phyloP scores from a whole-genome alignment of 2,888 invertebrate genomes.

The Dromius quadrimaculatus region DNA sequence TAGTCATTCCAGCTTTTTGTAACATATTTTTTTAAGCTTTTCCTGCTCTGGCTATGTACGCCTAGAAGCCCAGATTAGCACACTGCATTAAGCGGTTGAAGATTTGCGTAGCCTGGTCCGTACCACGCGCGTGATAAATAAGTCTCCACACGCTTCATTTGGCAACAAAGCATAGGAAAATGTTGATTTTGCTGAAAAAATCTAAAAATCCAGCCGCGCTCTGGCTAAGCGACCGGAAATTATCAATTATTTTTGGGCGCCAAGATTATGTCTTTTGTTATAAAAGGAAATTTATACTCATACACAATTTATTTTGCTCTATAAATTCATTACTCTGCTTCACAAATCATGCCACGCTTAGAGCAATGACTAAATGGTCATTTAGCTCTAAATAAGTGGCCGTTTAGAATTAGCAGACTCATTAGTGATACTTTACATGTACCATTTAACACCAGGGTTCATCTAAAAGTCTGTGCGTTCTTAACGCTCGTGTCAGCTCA shows the following conservation, averaged over 20 bases:
- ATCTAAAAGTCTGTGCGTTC: too few species aligned
- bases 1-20: not conserved
- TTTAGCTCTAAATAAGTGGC: conserved; percentile 26
- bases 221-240: conserved; percentile 33
- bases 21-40: conserved; percentile 33
- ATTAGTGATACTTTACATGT: too few species aligned
- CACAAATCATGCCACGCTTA: too few species aligned
- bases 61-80: conserved; percentile 17
- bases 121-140: conserved; percentile 16
- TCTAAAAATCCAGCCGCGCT: conserved; percentile 4
- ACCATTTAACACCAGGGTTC: too few species aligned
- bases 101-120: conserved; percentile 11
- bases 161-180: conserved; percentile 37
- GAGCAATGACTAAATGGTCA: conserved; percentile 4
- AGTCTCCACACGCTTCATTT: conserved; percentile 34
- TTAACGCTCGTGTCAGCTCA: not conserved
- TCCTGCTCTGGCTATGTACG: not conserved
- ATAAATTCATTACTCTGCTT: too few species aligned
- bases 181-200: conserved; percentile 31
- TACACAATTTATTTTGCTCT: too few species aligned
- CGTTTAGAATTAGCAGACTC: conserved; percentile 28
- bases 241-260: conserved; percentile 30
- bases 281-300: too few species aligned
- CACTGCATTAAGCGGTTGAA: conserved; percentile 25
- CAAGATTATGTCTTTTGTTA: not conserved